Percentiles rank a stretch among this genome's conserved stretches.
phyloP scores from a whole-genome alignment of 2,888 invertebrate species.

The Drepana falcataria region DNA sequence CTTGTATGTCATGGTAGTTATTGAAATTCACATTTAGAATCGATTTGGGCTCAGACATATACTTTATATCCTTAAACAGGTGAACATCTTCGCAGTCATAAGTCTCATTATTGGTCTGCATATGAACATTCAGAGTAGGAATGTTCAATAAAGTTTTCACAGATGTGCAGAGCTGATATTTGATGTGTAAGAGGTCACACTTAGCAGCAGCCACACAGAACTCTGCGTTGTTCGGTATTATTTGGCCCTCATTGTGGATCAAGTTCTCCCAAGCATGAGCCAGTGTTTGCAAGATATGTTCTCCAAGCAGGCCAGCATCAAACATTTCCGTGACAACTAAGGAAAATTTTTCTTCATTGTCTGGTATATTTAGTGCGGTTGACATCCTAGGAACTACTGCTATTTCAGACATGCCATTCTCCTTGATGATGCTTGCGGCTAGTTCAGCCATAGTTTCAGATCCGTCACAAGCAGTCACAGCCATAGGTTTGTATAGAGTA shows the following conservation, averaged over 20 bases:
- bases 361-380: conserved; percentile 67
- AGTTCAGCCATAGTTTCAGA: conserved; percentile 81
- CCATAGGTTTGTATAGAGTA: conserved; percentile 67
- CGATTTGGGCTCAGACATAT: conserved; percentile 77
- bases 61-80: conserved; percentile 71
- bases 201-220: conserved; percentile 82
- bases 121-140: conserved; percentile 33
- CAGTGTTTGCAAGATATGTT: conserved; percentile 82
- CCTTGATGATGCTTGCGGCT: conserved; percentile 60
- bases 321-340: conserved; percentile 87
- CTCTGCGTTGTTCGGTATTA: conserved; percentile 81
- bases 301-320: conserved; percentile 89
- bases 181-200: conserved; percentile 68
- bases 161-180: conserved; percentile 55
- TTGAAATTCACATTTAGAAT: conserved; percentile 82
- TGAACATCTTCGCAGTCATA: conserved; percentile 85
- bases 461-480: conserved; percentile 83
- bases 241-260: conserved; percentile 62
- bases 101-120: conserved; percentile 65
- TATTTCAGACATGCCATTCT: conserved; percentile 73
- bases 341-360: conserved; percentile 77
- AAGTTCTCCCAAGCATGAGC: conserved; percentile 84
- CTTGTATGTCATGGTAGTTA: conserved; percentile 66
- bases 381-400: conserved; percentile 80
- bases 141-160: conserved; percentile 48